Percentiles rank a stretch among this genome's conserved stretches.
Evolutionary conservation across 2,797 vertebrate genomes (phyloP).

Genomic region (Propithecus deckenii): DNA sequence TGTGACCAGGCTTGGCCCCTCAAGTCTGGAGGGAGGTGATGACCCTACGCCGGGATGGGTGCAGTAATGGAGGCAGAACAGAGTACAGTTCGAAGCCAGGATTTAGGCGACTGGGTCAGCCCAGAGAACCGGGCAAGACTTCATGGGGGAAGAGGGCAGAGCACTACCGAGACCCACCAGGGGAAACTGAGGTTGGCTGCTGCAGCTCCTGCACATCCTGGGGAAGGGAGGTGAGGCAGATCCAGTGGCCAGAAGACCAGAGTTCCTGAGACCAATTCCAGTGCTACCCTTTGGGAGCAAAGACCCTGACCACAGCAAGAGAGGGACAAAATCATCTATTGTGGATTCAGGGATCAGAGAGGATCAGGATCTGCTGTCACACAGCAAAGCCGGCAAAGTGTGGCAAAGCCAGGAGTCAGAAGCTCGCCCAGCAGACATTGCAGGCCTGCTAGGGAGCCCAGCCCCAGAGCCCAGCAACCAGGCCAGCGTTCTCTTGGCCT

Average conservation of each 20-base stretch:
- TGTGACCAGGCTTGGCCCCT: not conserved
- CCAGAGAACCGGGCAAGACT: not conserved
- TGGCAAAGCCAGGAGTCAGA: not conserved
- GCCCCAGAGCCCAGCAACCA: not conserved
- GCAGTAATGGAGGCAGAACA: not conserved
- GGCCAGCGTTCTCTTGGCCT: not conserved
- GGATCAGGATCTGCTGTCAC: not conserved
- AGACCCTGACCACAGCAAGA: not conserved
- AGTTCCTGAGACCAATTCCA: not conserved
- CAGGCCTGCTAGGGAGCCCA: not conserved
- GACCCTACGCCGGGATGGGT: not conserved
- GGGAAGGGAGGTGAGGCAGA: not conserved
- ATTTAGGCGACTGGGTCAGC: not conserved
- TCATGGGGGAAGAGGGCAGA: not conserved
- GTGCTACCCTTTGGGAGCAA: not conserved
- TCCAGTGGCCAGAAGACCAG: not conserved
- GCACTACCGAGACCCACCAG: not conserved
- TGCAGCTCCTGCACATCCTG: not conserved
- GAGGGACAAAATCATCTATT: not conserved
- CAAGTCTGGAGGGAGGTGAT: not conserved
- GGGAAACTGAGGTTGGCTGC: not conserved
- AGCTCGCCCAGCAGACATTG: not conserved
- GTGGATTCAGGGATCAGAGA: slow-evolving; percentile 9
- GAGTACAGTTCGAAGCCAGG: not conserved
- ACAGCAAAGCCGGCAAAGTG: not conserved